Conservation (phyloP, 2,888 invertebrate genomes). For the Tineola bisselliella region DNA sequence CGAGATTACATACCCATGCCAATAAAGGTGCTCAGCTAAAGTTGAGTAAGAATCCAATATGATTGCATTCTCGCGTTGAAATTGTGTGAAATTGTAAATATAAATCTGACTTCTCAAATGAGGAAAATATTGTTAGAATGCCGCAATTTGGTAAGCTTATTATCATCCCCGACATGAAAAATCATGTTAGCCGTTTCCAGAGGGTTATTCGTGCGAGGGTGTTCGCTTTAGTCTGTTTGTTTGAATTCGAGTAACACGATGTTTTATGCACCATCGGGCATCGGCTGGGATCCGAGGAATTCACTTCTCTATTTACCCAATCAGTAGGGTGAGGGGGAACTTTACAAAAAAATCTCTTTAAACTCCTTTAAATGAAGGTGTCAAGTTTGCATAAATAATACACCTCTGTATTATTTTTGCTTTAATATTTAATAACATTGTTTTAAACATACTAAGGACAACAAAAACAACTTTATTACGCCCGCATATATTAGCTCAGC, state of each 20-base stretch:
- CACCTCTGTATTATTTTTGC: no score
- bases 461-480: no score
- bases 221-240: constrained; percentile 21
- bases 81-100: no score
- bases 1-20: no score
- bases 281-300: constrained; percentile 23
- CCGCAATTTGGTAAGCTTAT: constrained; percentile 6
- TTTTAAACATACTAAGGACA: no score
- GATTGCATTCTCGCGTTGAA: no score
- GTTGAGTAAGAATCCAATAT: no score
- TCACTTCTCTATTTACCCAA: constrained; percentile 12
- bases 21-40: no score
- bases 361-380: neutral
- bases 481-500: no score
- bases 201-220: constrained; percentile 11
- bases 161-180: neutral
- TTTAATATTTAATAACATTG: no score
- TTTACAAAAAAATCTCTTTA: neutral
- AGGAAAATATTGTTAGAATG: constrained; percentile 11
- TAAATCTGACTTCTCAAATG: constrained; percentile 7
- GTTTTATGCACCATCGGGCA: constrained; percentile 53
- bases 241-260: constrained; percentile 30
- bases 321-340: constrained; percentile 9
- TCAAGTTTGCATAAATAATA: neutral
- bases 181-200: neutral